These are phyloP conservation scores for Lepidotrigona ventralis DNA, from an alignment of 1,140 invertebrate species.

Conservation along the genomic window DNA sequence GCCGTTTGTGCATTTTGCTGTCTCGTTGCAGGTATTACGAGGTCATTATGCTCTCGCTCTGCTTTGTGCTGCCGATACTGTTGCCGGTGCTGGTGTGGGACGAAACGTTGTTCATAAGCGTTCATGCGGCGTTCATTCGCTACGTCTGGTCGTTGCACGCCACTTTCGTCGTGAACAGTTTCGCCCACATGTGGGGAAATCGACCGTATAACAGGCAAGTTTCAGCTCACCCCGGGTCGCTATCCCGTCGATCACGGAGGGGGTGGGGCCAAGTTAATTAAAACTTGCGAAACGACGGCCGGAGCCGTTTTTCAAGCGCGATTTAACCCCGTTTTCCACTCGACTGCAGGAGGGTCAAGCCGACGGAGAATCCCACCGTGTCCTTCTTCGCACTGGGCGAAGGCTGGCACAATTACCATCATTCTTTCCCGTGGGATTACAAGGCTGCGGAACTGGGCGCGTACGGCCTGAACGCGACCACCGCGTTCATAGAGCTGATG, in stretches of 20 bases:
- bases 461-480: slow-evolving; percentile 82
- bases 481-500: slow-evolving; percentile 83
- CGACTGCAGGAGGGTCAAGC: slow-evolving; percentile 82
- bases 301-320: slow-evolving; percentile 4
- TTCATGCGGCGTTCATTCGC: slow-evolving; percentile 85
- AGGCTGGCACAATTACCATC: slow-evolving; percentile 87
- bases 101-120: slow-evolving; percentile 83
- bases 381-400: slow-evolving; percentile 77
- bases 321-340: slow-evolving; percentile 12
- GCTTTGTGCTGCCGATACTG: slow-evolving; percentile 89
- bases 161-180: slow-evolving; percentile 95
- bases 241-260: slow-evolving; percentile 3
- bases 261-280: slow-evolving; percentile 10
- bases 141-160: slow-evolving; percentile 89
- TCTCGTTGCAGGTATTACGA: slow-evolving; percentile 84
- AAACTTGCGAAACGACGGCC: slow-evolving; percentile 4
- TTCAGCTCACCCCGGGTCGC: background rate
- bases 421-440: slow-evolving; percentile 86
- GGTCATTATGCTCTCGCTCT: slow-evolving; percentile 83
- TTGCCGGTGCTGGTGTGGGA: slow-evolving; percentile 88
- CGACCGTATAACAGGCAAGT: slow-evolving; percentile 86
- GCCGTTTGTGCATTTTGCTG: background rate
- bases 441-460: slow-evolving; percentile 79
- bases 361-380: slow-evolving; percentile 78
- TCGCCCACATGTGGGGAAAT: slow-evolving; percentile 90